These are phyloP conservation scores for Archaeoteleia sp. DNA, from an alignment of 2,888 invertebrate genomes.

Conservation along the genomic window DNA sequence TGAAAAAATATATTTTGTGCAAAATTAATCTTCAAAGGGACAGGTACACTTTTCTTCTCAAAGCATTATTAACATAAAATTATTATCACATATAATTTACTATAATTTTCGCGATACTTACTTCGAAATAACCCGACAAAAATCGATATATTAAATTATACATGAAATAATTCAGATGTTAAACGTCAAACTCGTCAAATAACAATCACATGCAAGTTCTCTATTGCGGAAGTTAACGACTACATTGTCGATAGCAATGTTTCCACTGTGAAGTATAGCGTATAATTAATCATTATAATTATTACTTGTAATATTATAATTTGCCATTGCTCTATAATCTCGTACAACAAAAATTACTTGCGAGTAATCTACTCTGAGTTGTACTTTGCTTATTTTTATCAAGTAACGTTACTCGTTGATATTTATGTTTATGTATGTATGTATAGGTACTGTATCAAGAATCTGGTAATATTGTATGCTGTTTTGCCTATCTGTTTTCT, in stretches of 20 bases:
- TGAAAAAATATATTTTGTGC: constrained; percentile 53
- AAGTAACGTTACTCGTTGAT: constrained; percentile 52
- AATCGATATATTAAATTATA: too few relatives aligned
- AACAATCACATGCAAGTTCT: constrained; percentile 48
- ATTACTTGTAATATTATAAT: constrained; percentile 31
- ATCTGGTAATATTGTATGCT: constrained; percentile 43
- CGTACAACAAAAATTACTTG: constrained; percentile 40
- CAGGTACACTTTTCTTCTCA: constrained; percentile 7
- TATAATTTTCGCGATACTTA: too few relatives aligned
- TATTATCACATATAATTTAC: too few relatives aligned
- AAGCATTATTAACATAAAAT: too few relatives aligned
- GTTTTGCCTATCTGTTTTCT: constrained; percentile 21
- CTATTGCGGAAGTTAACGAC: constrained; percentile 43
- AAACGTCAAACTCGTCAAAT: constrained; percentile 8
- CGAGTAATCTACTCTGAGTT: constrained; percentile 43
- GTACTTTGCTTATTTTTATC: constrained; percentile 43
- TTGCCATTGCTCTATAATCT: constrained; percentile 46
- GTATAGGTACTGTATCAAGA: constrained; percentile 50
- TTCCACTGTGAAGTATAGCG: constrained; percentile 41
- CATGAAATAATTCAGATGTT: too few relatives aligned
- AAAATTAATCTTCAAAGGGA: constrained; percentile 44
- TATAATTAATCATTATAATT: constrained; percentile 34
- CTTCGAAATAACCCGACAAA: too few relatives aligned
- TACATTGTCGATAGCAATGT: constrained; percentile 44
- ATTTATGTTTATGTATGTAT: constrained; percentile 36